phyloP scores from a whole-genome alignment of 1,140 invertebrate genomes.

The Pseudoatta argentina region DNA sequence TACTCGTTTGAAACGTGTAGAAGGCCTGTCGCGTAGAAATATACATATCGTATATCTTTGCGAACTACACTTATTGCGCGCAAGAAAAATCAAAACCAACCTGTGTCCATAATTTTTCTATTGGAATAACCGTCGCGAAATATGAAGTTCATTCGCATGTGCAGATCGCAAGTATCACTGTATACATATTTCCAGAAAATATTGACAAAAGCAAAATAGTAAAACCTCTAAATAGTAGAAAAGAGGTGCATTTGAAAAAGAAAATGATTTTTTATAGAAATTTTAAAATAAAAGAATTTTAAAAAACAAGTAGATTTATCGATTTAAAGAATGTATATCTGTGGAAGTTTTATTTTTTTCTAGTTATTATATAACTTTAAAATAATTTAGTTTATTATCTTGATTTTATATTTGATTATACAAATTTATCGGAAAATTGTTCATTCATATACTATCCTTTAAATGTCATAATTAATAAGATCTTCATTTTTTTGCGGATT shows the following conservation, averaged over 20 bases:
- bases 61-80: neutral
- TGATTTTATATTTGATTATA: neutral
- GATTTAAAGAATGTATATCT: neutral
- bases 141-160: slow-evolving; percentile 34
- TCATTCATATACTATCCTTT: neutral
- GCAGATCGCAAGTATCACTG: slow-evolving; percentile 14
- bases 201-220: neutral
- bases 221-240: neutral
- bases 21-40: slow-evolving; percentile 15
- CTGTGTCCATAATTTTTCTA: slow-evolving; percentile 20
- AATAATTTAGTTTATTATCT: neutral
- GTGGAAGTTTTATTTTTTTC: neutral
- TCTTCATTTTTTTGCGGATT: neutral
- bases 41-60: slow-evolving; percentile 8
- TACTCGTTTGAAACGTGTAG: neutral
- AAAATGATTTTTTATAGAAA: neutral
- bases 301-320: neutral
- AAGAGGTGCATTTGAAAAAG: neutral
- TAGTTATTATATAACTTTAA: neutral
- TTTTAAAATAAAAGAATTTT: neutral
- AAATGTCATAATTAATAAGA: neutral
- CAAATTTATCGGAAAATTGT: neutral
- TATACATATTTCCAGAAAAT: neutral
- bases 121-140: slow-evolving; percentile 38
- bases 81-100: slow-evolving; percentile 41